phyloP scores from a whole-genome alignment of 2,113 vertebrate genomes.

The Crocuta crocuta region DNA sequence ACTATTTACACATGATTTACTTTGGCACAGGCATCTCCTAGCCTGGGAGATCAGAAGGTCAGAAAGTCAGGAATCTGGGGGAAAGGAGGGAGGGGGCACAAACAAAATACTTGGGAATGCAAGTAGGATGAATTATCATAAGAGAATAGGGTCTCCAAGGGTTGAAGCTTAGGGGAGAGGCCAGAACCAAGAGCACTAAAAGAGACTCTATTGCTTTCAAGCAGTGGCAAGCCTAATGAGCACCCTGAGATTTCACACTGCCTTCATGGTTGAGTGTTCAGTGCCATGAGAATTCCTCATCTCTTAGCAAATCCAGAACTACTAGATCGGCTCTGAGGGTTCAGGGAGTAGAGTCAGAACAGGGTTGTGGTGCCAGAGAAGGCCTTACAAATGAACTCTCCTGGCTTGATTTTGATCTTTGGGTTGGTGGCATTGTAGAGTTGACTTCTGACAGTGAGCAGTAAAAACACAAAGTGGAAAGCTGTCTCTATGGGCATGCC shows the following conservation, averaged over 20 bases:
- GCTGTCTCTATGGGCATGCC: not conserved
- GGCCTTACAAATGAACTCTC: not conserved
- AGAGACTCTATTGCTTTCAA: not conserved
- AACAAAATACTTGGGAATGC: not conserved
- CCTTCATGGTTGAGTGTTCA: accelerated
- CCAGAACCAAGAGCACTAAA: not conserved
- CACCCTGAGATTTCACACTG: not conserved
- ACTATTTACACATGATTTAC: not conserved
- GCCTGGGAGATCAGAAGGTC: not conserved
- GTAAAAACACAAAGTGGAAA: not conserved
- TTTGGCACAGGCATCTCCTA: not conserved
- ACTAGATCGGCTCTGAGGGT: not conserved
- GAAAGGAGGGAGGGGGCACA: not conserved
- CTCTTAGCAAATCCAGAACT: not conserved
- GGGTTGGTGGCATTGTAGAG: not conserved
- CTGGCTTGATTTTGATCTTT: not conserved
- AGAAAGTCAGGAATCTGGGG: not conserved
- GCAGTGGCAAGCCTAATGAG: not conserved
- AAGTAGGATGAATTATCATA: not conserved
- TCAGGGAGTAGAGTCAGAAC: not conserved
- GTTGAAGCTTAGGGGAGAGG: not conserved
- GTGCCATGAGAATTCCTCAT: not conserved
- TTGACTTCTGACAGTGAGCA: not conserved
- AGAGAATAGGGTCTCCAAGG: not conserved
- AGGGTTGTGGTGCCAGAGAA: not conserved